Evolutionary conservation across 2,113 vertebrate species (phyloP).

Genomic region (Machaerirhynchus nigripectus): DNA sequence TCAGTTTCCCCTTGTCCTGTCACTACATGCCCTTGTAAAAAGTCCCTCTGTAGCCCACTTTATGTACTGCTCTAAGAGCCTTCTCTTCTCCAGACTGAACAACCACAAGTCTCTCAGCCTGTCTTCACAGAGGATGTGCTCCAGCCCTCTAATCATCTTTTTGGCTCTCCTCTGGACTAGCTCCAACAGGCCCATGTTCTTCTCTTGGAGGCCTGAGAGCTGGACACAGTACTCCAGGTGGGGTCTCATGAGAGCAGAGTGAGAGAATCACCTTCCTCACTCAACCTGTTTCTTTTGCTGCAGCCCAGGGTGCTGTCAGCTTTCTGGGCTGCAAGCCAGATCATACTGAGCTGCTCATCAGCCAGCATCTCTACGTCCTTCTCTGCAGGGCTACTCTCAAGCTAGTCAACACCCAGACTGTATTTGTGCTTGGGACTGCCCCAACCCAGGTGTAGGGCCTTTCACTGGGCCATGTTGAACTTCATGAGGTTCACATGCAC

Average conservation of each 20-base stretch:
- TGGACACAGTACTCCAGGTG: neutral
- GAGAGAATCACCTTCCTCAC: neutral
- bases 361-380: neutral
- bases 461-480: neutral
- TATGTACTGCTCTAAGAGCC: neutral
- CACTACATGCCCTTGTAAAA: neutral
- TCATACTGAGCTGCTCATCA: neutral
- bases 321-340: neutral
- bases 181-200: neutral
- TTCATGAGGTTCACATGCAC: neutral
- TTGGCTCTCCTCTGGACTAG: neutral
- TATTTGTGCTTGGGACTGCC: neutral
- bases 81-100: neutral
- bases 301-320: neutral
- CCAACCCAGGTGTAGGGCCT: neutral
- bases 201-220: neutral
- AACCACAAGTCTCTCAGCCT: neutral
- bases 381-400: neutral
- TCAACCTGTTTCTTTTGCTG: neutral
- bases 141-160: neutral
- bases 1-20: neutral
- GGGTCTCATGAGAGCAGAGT: neutral
- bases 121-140: neutral
- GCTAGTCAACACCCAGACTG: neutral
- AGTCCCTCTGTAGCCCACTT: neutral